Conservation (phyloP, 2,113 vertebrate species). For the Monopterus albus region DNA sequence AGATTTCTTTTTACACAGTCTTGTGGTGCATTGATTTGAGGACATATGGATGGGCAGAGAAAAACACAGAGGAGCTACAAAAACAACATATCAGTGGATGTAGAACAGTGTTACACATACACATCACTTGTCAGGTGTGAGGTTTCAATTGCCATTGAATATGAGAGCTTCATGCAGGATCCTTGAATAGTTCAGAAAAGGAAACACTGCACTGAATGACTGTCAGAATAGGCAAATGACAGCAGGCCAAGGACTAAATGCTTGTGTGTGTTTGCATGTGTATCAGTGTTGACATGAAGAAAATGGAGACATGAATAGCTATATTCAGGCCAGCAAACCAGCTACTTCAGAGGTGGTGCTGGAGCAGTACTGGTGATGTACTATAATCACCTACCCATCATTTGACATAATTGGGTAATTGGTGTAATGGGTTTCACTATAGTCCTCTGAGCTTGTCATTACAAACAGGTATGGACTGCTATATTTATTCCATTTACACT, state of each 20-base stretch:
- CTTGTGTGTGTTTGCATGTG: slow-evolving; percentile 3
- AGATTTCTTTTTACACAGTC: not conserved
- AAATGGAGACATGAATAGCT: slow-evolving; percentile 59
- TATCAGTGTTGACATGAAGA: slow-evolving; percentile 49
- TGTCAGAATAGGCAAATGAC: slow-evolving; percentile 41
- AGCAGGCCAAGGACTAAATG: slow-evolving; percentile 20
- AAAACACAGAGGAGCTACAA: slow-evolving; percentile 14
- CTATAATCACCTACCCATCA: slow-evolving; percentile 72
- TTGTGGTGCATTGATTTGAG: not conserved
- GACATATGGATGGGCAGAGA: slow-evolving; percentile 21
- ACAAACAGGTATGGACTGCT: slow-evolving; percentile 49
- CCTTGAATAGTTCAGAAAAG: slow-evolving; percentile 45
- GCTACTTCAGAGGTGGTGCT: slow-evolving; percentile 16
- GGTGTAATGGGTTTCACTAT: slow-evolving; percentile 65
- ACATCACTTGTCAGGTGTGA: slow-evolving; percentile 62
- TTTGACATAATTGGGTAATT: slow-evolving; percentile 79
- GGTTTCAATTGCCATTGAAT: slow-evolving; percentile 61
- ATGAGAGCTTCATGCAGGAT: slow-evolving; percentile 29
- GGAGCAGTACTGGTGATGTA: slow-evolving; percentile 34
- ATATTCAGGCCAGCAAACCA: slow-evolving; percentile 44
- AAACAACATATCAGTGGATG: slow-evolving; percentile 46
- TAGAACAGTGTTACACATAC: slow-evolving; percentile 32
- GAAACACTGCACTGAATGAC: slow-evolving; percentile 34
- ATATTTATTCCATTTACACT: slow-evolving; percentile 47
- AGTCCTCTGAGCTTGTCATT: slow-evolving; percentile 51